Evolutionary conservation across 2,113 vertebrate species (phyloP).

Genomic region (Bagarius yarrelli): DNA sequence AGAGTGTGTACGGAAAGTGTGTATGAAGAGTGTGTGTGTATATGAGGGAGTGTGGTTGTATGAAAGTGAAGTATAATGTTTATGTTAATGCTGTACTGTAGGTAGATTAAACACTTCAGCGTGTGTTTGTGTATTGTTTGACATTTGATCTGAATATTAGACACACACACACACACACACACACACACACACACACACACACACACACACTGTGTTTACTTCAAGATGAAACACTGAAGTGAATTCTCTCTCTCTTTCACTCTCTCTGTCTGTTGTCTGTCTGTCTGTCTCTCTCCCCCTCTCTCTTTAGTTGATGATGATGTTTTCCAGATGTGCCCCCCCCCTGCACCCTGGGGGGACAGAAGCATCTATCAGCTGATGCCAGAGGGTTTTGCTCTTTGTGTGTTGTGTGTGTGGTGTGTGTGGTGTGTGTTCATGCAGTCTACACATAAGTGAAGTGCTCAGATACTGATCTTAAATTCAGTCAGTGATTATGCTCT

Average conservation of each 20-base stretch:
- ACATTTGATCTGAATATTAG: too few species aligned
- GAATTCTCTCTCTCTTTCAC: background rate
- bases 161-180: too few species aligned
- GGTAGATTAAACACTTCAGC: too few species aligned
- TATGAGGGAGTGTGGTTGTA: too few species aligned
- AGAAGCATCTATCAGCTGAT: constrained; percentile 5
- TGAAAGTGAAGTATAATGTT: too few species aligned
- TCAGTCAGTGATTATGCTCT: constrained; percentile 16
- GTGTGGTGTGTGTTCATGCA: constrained; percentile 16
- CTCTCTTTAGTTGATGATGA: constrained; percentile 59
- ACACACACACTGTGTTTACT: too few species aligned
- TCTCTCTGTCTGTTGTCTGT: background rate
- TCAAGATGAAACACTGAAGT: too few species aligned
- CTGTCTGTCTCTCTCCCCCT: background rate
- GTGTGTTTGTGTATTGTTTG: too few species aligned
- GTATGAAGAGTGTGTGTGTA: too few species aligned
- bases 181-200: too few species aligned
- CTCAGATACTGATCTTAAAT: constrained; percentile 50
- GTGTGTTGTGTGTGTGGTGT: constrained; percentile 43
- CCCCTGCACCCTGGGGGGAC: constrained; percentile 31
- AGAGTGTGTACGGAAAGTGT: too few species aligned
- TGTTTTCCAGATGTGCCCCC: constrained; percentile 71
- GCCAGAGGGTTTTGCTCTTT: constrained; percentile 28
- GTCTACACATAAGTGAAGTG: constrained; percentile 25
- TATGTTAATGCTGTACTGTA: too few species aligned